Evolutionary conservation across 1,140 invertebrate genomes (phyloP).

Genomic region (Mycetomoellerius zeteki): DNA sequence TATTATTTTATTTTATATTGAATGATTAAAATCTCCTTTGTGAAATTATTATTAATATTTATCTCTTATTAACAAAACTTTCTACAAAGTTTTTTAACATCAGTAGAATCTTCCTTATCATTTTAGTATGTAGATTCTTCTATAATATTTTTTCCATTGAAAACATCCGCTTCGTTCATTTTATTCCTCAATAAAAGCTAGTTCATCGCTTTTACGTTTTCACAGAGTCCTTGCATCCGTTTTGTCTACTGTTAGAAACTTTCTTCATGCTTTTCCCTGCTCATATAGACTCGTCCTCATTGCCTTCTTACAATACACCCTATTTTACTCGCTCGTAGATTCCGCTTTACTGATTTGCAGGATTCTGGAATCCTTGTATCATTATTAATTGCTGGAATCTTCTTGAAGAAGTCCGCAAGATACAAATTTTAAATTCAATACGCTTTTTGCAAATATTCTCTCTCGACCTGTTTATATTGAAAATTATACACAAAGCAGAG

Average conservation of each 20-base stretch:
- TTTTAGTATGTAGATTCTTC: slow-evolving; percentile 7
- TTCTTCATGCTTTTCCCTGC: slow-evolving; percentile 35
- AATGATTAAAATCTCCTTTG: neutral
- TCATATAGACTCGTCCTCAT: slow-evolving; percentile 51
- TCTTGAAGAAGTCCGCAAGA: neutral
- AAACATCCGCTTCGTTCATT: neutral
- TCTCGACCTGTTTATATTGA: slow-evolving; percentile 50
- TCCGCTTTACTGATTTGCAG: slow-evolving; percentile 35
- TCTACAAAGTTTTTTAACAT: neutral
- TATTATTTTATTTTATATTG: neutral
- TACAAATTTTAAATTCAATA: slow-evolving; percentile 42
- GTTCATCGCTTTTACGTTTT: slow-evolving; percentile 13
- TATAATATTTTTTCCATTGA: slow-evolving; percentile 14
- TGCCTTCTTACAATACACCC: slow-evolving; percentile 36
- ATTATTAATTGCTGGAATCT: neutral
- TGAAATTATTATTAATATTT: neutral
- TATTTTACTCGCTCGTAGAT: slow-evolving; percentile 25
- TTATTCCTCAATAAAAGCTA: slow-evolving; percentile 26
- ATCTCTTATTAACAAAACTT: slow-evolving; percentile 3
- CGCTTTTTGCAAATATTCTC: slow-evolving; percentile 28
- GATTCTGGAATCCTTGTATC: slow-evolving; percentile 2
- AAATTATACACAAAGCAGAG: slow-evolving; percentile 48
- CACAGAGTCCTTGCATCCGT: slow-evolving; percentile 1
- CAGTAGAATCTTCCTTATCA: neutral
- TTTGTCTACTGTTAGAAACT: slow-evolving; percentile 17